Conservation (phyloP, 2,797 vertebrate genomes). For the Brachyalestes nurse region DNA sequence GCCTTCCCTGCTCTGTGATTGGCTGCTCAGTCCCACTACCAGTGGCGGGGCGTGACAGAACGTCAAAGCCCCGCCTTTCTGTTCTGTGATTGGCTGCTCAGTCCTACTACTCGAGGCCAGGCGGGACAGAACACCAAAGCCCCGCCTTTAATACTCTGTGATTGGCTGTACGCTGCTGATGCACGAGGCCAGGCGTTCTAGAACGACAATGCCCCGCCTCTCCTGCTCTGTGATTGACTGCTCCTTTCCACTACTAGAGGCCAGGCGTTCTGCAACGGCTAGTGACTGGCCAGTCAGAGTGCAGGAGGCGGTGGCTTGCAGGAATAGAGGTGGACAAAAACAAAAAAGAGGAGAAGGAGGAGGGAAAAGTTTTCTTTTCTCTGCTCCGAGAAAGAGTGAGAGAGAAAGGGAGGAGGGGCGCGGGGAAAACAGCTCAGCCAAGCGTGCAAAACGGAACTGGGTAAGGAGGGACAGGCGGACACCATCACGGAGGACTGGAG, state of each 20-base stretch:
- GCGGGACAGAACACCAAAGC: neutral
- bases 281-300: neutral
- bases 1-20: neutral
- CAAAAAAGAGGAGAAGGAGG: neutral
- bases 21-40: no score
- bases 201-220: neutral
- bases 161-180: neutral
- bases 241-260: no score
- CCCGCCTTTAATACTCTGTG: neutral
- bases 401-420: constrained; percentile 61
- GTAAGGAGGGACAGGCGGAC: constrained; percentile 57
- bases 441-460: constrained; percentile 77
- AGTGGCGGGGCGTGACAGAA: no score
- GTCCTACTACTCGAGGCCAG: no score
- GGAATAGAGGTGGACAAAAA: neutral
- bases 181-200: neutral
- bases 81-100: no score
- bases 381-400: constrained; percentile 62
- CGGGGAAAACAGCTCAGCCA: constrained; percentile 72
- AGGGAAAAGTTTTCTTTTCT: constrained; percentile 67
- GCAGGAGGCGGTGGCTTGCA: neutral
- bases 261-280: no score
- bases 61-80: no score
- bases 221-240: no score
- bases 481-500: constrained; percentile 36